Percentiles rank a stretch among this genome's conserved stretches.
Evolutionary conservation across 2,797 vertebrate species (phyloP).

Genomic region (Xenops minutus): DNA sequence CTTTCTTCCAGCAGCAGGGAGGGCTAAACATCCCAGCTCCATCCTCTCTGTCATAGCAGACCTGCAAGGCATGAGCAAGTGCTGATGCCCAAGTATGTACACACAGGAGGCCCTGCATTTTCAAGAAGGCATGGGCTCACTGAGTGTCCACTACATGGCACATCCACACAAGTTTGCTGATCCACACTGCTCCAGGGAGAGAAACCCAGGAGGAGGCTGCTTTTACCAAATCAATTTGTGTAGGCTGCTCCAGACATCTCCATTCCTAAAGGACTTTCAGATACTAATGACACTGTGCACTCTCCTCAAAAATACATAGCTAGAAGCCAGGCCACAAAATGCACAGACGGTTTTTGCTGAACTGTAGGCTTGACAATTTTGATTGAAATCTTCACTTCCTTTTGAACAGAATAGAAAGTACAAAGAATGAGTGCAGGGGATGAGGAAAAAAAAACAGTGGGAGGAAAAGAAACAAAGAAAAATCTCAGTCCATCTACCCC

Average conservation of each 20-base stretch:
- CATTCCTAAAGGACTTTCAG: not conserved
- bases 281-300: not conserved
- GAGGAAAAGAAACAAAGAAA: not conserved
- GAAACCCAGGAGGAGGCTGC: not conserved
- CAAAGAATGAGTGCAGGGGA: not conserved
- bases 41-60: not conserved
- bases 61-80: not conserved
- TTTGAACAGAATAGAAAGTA: not conserved
- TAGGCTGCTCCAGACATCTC: not conserved
- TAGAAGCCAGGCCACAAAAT: not conserved
- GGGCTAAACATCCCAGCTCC: not conserved
- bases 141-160: not conserved
- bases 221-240: not conserved
- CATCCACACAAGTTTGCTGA: not conserved
- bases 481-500: not conserved
- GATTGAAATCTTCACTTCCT: not conserved
- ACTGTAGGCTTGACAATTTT: not conserved
- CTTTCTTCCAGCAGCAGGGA: not conserved
- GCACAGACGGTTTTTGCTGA: not conserved
- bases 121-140: not conserved
- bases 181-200: not conserved
- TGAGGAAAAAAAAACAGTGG: not conserved
- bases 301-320: not conserved
- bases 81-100: accelerated
- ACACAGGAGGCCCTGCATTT: not conserved